These are phyloP conservation scores for Crematogaster levior DNA, from an alignment of 2,888 invertebrate species.

Conservation along the genomic window DNA sequence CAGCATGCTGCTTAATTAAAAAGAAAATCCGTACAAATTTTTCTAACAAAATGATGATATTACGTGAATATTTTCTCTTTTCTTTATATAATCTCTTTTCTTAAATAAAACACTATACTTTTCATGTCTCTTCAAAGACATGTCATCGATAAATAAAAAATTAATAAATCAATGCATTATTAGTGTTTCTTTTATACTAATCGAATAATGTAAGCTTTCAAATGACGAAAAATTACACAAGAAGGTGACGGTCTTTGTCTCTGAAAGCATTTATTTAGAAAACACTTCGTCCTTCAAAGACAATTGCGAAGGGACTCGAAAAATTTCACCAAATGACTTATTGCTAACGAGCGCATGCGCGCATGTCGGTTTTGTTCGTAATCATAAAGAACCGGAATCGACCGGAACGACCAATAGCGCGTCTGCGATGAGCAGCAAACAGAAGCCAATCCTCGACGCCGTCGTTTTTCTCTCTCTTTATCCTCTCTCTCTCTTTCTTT, in stretches of 20 bases:
- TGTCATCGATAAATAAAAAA: background rate
- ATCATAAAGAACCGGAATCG: slow-evolving; percentile 73
- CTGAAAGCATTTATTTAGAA: background rate
- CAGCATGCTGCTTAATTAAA: background rate
- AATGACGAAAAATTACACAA: background rate
- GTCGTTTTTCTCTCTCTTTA: slow-evolving; percentile 19
- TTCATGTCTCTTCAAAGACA: background rate
- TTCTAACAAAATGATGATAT: background rate
- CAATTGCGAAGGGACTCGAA: slow-evolving; percentile 5
- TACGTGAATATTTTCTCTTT: background rate
- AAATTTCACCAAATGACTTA: slow-evolving; percentile 51
- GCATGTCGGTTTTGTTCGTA: slow-evolving; percentile 67
- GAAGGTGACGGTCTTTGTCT: background rate
- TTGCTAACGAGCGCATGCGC: slow-evolving; percentile 69
- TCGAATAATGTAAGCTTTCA: background rate
- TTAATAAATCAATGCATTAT: background rate
- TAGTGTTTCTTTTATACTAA: background rate
- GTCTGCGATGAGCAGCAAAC: slow-evolving; percentile 59
- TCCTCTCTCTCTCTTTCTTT: background rate
- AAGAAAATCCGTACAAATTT: background rate
- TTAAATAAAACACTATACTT: background rate
- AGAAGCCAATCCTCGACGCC: slow-evolving; percentile 47
- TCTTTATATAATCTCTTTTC: background rate
- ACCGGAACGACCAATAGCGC: slow-evolving; percentile 43
- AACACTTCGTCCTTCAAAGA: slow-evolving; percentile 1